phyloP scores from a whole-genome alignment of 1,140 invertebrate species.

The Drosophila cardini region DNA sequence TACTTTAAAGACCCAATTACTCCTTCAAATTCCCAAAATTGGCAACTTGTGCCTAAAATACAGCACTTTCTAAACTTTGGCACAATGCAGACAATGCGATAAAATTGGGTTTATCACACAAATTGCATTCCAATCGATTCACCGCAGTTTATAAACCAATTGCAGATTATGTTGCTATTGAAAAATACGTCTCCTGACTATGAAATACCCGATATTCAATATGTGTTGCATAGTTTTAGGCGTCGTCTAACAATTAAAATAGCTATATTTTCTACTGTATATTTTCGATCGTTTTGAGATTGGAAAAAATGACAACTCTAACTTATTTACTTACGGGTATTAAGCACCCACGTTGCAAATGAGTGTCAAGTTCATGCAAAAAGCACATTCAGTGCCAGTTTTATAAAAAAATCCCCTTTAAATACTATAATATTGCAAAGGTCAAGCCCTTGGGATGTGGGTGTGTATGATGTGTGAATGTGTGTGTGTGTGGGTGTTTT shows the following conservation, averaged over 20 bases:
- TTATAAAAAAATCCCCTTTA: not conserved
- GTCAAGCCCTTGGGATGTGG: slow-evolving; percentile 43
- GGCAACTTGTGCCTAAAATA: slow-evolving; percentile 4
- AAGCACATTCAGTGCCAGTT: slow-evolving; percentile 14
- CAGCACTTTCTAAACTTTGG: not conserved
- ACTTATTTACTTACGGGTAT: not conserved
- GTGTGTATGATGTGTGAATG: slow-evolving; percentile 19
- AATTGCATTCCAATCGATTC: slow-evolving; percentile 33
- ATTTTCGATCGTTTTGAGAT: not conserved
- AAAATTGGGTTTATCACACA: slow-evolving; percentile 12
- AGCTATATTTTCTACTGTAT: not conserved
- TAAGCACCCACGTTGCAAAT: slow-evolving; percentile 1
- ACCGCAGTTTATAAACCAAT: slow-evolving; percentile 20
- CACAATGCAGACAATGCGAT: slow-evolving; percentile 7
- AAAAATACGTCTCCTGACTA: too few species aligned
- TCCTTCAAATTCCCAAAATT: not conserved
- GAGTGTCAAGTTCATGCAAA: slow-evolving; percentile 29
- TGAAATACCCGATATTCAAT: too few species aligned
- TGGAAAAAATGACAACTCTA: not conserved
- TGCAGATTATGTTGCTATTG: slow-evolving; percentile 8
- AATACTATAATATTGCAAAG: slow-evolving; percentile 47
- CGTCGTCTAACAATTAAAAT: too few species aligned
- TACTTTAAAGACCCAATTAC: too few species aligned
- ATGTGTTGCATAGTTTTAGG: too few species aligned
- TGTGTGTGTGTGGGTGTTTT: too few species aligned